Conservation (phyloP, 2,888 invertebrate species). For the Phyto melanocephala region DNA sequence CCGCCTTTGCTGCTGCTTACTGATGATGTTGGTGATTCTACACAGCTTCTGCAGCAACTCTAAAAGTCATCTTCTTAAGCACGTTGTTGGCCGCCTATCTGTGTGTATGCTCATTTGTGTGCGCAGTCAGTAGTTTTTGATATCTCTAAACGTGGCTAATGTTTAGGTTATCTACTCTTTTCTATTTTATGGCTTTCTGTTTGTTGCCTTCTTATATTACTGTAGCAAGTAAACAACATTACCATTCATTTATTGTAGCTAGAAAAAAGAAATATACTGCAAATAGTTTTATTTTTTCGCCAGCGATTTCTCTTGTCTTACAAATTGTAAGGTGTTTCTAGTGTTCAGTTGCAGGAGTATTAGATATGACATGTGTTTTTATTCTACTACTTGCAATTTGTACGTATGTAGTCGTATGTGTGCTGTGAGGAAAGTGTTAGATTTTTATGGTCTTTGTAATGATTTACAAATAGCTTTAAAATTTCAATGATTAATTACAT, state of each 20-base stretch:
- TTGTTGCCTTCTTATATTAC: background rate
- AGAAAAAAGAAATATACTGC: background rate
- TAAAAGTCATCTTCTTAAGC: slow-evolving; percentile 1
- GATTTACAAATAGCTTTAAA: slow-evolving; percentile 62
- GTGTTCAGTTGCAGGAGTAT: slow-evolving; percentile 11
- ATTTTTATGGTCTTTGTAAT: slow-evolving; percentile 58
- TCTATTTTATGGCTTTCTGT: slow-evolving; percentile 39
- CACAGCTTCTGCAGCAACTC: slow-evolving; percentile 24
- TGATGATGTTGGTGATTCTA: slow-evolving; percentile 10
- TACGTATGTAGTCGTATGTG: no score
- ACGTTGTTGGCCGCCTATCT: background rate
- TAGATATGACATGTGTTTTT: slow-evolving; percentile 30
- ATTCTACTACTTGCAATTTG: background rate
- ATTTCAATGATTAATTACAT: slow-evolving; percentile 62
- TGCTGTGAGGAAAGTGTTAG: slow-evolving; percentile 52
- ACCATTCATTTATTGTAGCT: slow-evolving; percentile 39
- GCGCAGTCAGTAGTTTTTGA: slow-evolving; percentile 52
- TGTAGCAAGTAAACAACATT: slow-evolving; percentile 11
- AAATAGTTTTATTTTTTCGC: slow-evolving; percentile 2
- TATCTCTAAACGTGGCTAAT: slow-evolving; percentile 60
- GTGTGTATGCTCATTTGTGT: no score
- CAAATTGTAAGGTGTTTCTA: slow-evolving; percentile 53
- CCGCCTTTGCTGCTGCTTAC: background rate
- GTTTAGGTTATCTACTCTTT: slow-evolving; percentile 53
- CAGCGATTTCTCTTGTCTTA: slow-evolving; percentile 31